Evolutionary conservation across 2,888 invertebrate species (phyloP), one percentile per base, ranked within the genome.

Genomic region (Micropterix aruncella): DNA sequence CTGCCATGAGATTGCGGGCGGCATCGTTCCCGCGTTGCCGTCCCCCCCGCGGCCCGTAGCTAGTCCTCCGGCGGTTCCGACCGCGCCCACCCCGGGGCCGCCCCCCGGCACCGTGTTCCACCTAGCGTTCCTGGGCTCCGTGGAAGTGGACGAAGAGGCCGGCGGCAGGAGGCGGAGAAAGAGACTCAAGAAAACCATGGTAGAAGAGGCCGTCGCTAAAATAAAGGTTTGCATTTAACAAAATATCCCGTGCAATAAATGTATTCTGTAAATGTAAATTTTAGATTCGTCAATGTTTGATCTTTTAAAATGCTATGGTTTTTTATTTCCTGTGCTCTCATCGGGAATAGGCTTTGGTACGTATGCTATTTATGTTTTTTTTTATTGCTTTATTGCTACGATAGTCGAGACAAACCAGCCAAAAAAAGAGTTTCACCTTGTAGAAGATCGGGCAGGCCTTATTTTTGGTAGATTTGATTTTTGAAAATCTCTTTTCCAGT

Each of bases 181-280:
- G 66, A 73, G 85, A 58, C 82, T 78, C 70, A 86, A 86, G 81
- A 86, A 86, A 78, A 80, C 82, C 72, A 86, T 86, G 86, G 86
- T 87, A 60, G 86, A 86, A 70, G 84, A 86, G 66, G 86, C 87
- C 57, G 85, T 86, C 69, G 79, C 80, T 66, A 85, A 84, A 71
- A 83, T 86, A 62, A 86, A 87, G 86, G 86, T 86, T 77, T 68
- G 72, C 66, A 59, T 12, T 27, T 27, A 27, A n/a, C n/a, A n/a
- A n/a, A n/a, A n/a, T n/a, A n/a, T n/a, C n/a, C n/a, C n/a, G n/a
- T n/a, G n/a, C n/a, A n/a, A n/a, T n/a, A n/a, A n/a, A n/a, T n/a
- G n/a, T n/a, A n/a, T n/a, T n/a, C n/a, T n/a, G n/a, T n/a, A 27
- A 12, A 27, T 27, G 5, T 27, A 27, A 27, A 27, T 27, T 27